These are phyloP conservation scores for Anas platyrhynchos DNA, from an alignment of 2,113 vertebrate species.

Conservation along the genomic window DNA sequence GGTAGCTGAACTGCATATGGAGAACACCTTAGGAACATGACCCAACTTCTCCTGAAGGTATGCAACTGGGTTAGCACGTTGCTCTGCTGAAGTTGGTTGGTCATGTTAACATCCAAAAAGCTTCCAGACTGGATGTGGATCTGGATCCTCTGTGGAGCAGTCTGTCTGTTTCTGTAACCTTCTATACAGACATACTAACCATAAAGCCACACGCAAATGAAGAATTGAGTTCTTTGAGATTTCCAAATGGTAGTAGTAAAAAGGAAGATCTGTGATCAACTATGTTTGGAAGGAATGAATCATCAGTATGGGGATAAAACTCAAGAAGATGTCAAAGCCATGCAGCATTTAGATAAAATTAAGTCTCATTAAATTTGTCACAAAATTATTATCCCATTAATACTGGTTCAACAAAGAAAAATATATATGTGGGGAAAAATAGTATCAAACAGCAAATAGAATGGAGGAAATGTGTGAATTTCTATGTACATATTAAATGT, in stretches of 20 bases:
- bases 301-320: neutral
- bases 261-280: neutral
- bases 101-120: neutral
- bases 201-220: neutral
- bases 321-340: neutral
- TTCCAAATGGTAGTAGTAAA: neutral
- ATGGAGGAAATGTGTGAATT: neutral
- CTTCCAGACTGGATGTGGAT: neutral
- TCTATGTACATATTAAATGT: neutral
- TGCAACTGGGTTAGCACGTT: rapidly evolving
- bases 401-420: neutral
- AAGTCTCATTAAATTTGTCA: neutral
- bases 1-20: neutral
- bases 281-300: neutral
- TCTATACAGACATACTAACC: neutral
- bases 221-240: neutral
- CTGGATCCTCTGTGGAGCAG: neutral
- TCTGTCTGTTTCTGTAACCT: neutral
- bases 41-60: rapidly evolving
- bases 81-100: neutral
- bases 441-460: neutral
- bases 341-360: neutral
- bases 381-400: neutral
- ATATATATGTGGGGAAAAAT: rapidly evolving
- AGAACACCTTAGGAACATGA: neutral